phyloP scores from a whole-genome alignment of 2,888 invertebrate species.

The Acrocyrtus sp. region DNA sequence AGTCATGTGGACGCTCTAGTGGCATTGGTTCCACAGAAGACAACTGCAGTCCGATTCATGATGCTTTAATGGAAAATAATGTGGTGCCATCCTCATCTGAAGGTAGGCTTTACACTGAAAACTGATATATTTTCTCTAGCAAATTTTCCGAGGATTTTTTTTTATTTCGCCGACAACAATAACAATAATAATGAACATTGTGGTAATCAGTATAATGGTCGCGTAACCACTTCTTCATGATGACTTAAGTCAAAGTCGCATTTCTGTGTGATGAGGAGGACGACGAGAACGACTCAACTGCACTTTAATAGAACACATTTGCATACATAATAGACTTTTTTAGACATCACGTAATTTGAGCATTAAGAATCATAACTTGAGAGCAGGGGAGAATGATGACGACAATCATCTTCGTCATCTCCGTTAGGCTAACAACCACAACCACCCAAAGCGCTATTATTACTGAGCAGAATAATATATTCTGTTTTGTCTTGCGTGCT shows the following conservation, averaged over 20 bases:
- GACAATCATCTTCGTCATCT: not conserved
- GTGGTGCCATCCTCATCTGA: slow-evolving; percentile 63
- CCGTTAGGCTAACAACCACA: slow-evolving; percentile 46
- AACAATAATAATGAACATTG: too few relatives aligned
- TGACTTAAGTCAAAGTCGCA: too few relatives aligned
- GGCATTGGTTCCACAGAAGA: slow-evolving; percentile 91
- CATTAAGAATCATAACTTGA: slow-evolving; percentile 24
- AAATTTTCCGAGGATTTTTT: not conserved
- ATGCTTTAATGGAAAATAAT: slow-evolving; percentile 58
- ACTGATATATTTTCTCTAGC: not conserved
- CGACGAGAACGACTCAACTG: too few relatives aligned
- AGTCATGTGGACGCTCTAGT: slow-evolving; percentile 83
- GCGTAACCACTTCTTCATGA: too few relatives aligned
- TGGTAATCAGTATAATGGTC: too few relatives aligned
- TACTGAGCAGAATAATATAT: slow-evolving; percentile 36
- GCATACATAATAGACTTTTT: not conserved
- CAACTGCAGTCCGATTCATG: slow-evolving; percentile 72
- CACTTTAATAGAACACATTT: not conserved
- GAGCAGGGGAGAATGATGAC: too few relatives aligned
- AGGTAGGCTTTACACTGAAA: slow-evolving; percentile 57
- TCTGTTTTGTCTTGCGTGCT: slow-evolving; percentile 38
- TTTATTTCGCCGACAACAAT: not conserved
- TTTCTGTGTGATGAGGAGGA: too few relatives aligned
- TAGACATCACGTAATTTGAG: slow-evolving; percentile 2
- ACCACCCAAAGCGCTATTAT: slow-evolving; percentile 51